Evolutionary conservation across 2,797 vertebrate genomes (phyloP).

Genomic region (Champsocephalus gunnari): DNA sequence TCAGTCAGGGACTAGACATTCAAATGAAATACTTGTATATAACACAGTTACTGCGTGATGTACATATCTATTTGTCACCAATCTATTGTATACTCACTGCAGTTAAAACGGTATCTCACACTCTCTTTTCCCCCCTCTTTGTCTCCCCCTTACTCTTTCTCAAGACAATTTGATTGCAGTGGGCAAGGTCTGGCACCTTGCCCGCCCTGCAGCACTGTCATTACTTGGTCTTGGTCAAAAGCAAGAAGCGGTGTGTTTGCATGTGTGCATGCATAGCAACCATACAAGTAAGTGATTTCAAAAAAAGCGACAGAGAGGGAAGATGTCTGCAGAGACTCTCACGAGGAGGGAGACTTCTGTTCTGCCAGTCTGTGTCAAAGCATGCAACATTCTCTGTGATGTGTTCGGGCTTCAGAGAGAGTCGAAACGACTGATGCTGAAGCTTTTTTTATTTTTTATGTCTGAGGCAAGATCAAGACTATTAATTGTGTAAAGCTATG

Average conservation of each 20-base stretch:
- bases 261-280: constrained; percentile 33
- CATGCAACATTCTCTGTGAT: constrained; percentile 13
- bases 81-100: constrained; percentile 28
- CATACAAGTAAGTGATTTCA: constrained; percentile 6
- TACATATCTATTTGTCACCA: constrained; percentile 27
- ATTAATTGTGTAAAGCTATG: no score
- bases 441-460: no score
- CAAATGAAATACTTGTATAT: constrained; percentile 9
- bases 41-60: constrained; percentile 5
- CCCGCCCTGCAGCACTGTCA: constrained; percentile 74
- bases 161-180: constrained; percentile 68
- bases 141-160: constrained; percentile 39
- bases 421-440: not conserved
- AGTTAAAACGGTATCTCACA: constrained; percentile 27
- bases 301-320: constrained; percentile 3
- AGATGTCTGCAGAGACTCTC: constrained; percentile 1
- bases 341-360: not conserved
- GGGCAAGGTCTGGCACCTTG: constrained; percentile 59
- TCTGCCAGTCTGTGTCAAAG: constrained; percentile 31
- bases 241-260: constrained; percentile 30
- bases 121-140: constrained; percentile 10
- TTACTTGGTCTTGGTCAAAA: constrained; percentile 58
- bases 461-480: no score
- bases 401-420: constrained; percentile 12
- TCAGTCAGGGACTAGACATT: constrained; percentile 12